A percentile compares a stretch with the other conserved stretches of the same genome.
Conservation (phyloP, 2,113 vertebrate species). For the Takifugu bimaculatus region DNA sequence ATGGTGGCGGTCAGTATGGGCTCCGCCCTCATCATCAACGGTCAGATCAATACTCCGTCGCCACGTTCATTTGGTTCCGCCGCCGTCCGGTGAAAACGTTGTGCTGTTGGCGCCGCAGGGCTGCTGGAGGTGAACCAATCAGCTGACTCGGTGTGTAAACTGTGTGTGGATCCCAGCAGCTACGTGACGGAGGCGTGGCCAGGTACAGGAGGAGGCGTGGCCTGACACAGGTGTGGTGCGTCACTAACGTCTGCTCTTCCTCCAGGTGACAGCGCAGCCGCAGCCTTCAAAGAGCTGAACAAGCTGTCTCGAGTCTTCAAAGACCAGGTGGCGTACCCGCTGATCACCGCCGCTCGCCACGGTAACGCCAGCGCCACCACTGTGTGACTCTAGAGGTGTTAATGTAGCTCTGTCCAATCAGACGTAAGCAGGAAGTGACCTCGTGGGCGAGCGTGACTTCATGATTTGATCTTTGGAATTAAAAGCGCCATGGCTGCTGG, state of each 20-base stretch:
- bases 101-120: constrained; percentile 59
- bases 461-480: no score
- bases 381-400: no score
- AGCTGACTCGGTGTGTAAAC: constrained; percentile 74
- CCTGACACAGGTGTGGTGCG: not conserved
- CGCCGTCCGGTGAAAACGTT: no score
- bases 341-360: constrained; percentile 88
- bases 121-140: constrained; percentile 78
- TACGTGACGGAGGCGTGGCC: constrained; percentile 73
- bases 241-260: not conserved
- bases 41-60: not conserved
- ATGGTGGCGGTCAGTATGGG: constrained; percentile 86
- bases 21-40: constrained; percentile 72
- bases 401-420: no score
- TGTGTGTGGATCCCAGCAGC: constrained; percentile 78
- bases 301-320: constrained; percentile 90
- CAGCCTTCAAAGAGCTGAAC: constrained; percentile 82
- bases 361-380: constrained; percentile 64
- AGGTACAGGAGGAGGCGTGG: constrained; percentile 71
- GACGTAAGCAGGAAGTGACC: not conserved
- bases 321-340: constrained; percentile 89
- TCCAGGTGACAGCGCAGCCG: constrained; percentile 74
- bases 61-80: no score
- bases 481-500: no score
- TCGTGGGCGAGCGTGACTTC: not conserved